Evolutionary conservation across 2,797 vertebrate species (phyloP), one percentile per base, ranked within the genome.

Genomic region (Sphenopsis melanotis): DNA sequence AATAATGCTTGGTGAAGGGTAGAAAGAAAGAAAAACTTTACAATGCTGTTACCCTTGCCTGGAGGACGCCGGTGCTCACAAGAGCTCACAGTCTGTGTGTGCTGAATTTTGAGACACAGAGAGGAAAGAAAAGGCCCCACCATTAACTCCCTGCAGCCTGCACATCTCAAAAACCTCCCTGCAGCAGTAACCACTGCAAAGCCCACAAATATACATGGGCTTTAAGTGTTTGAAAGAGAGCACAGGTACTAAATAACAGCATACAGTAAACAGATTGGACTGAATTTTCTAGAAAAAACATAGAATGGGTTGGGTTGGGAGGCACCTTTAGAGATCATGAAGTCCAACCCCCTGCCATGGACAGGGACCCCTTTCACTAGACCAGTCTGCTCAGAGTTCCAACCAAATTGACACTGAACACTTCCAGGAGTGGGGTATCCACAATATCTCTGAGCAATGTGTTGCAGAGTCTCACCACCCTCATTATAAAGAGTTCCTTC

Each of bases 31-130:
- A 57, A 86, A 53, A 75, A 61, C 19, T 68, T 72, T 44, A 24
- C 64, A 50, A 68, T 9, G 10, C 16, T 63, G 8, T 80, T 34
- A 24, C 16, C 5, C 2, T 6, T 39, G 29, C 34, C 68, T 44
- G 36, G 59, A 79, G 32, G 59, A 44, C 17, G 2, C 11, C 0
- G 0, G 11, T 46, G 52, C 24, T 83, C 21, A 2, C 30, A 42
- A 39, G 75, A 66, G 44, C 53, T 91, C 42, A n/a, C 20, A 34
- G 32, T 27, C 8, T 0, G 0, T 9, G 7, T 44, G 16, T 1
- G 3, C 44, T 75, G 44, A 50, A 29, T 46, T 52, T 60, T 65
- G 61, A 86, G 37, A 50, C 5, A 44, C 1, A 4, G 15, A 66
- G 32, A 85, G 18, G 39, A 68, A 60, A 57, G 32, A 3, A 64